Percentiles rank a stretch among this genome's conserved stretches.
Evolutionary conservation across 2,113 vertebrate genomes (phyloP).

Genomic region (Atractosteus spatula): DNA sequence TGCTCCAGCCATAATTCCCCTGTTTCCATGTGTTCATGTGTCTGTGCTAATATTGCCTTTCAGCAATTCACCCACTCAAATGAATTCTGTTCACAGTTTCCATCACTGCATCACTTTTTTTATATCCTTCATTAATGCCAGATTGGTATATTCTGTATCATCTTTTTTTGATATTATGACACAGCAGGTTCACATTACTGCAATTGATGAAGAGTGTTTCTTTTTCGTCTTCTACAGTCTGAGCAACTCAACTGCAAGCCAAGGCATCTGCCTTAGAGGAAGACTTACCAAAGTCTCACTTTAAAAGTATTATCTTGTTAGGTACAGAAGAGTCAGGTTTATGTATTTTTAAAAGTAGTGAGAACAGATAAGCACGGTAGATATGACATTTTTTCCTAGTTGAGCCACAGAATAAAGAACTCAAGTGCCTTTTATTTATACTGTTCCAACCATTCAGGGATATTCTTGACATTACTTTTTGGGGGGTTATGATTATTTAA

Average conservation of each 20-base stretch:
- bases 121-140: not conserved
- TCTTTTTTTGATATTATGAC: not conserved
- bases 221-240: not conserved
- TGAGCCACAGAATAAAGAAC: too few species aligned
- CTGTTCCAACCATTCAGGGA: too few species aligned
- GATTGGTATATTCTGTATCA: conserved; percentile 7
- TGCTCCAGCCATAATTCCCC: too few species aligned
- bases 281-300: not conserved
- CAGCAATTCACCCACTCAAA: not conserved
- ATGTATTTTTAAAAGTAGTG: not conserved
- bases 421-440: too few species aligned
- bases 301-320: not conserved
- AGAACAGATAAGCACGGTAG: not conserved
- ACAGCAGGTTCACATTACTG: not conserved
- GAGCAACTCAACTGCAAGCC: not conserved
- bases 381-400: not conserved
- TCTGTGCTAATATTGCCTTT: not conserved
- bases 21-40: not conserved
- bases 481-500: too few species aligned
- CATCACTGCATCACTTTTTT: not conserved
- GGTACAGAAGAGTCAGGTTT: not conserved
- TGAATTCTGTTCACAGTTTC: conserved; percentile 13
- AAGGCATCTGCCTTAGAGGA: not conserved
- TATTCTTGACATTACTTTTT: too few species aligned
- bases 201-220: not conserved